These are phyloP conservation scores for Venusia cambrica DNA, from an alignment of 2,888 invertebrate species.

Conservation along the genomic window DNA sequence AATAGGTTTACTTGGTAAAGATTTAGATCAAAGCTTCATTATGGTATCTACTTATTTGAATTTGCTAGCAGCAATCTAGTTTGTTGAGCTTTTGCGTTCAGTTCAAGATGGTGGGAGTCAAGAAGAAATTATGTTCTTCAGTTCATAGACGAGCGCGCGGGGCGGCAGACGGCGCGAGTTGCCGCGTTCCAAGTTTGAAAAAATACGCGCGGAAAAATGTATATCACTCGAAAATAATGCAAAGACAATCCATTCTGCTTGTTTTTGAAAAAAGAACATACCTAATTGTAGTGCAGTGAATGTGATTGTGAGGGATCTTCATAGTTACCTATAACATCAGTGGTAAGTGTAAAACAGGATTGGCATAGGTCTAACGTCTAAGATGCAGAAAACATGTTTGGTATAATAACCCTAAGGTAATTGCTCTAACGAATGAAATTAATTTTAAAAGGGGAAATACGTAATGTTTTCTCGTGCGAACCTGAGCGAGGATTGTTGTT, in stretches of 20 bases:
- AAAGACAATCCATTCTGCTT: conserved; percentile 31
- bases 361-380: conserved; percentile 39
- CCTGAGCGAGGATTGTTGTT: conserved; percentile 10
- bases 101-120: conserved; percentile 28
- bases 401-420: conserved; percentile 38
- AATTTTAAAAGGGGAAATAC: conserved; percentile 18
- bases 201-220: conserved; percentile 45
- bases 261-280: conserved; percentile 35
- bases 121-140: conserved; percentile 57
- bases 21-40: too few relatives aligned
- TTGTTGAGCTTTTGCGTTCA: conserved; percentile 22
- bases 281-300: conserved; percentile 41
- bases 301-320: conserved; percentile 43
- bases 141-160: conserved; percentile 58
- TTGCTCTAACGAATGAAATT: conserved; percentile 27
- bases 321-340: conserved; percentile 42
- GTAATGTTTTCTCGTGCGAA: conserved; percentile 21
- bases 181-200: conserved; percentile 34
- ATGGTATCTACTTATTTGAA: too few relatives aligned
- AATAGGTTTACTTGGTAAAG: too few relatives aligned
- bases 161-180: conserved; percentile 45
- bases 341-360: conserved; percentile 61
- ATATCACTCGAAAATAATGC: conserved; percentile 41
- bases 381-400: conserved; percentile 42
- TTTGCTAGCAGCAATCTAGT: conserved; percentile 8